Base-by-base conservation (phyloP, 2,113 vertebrate species). In the Pica pica region DNA sequence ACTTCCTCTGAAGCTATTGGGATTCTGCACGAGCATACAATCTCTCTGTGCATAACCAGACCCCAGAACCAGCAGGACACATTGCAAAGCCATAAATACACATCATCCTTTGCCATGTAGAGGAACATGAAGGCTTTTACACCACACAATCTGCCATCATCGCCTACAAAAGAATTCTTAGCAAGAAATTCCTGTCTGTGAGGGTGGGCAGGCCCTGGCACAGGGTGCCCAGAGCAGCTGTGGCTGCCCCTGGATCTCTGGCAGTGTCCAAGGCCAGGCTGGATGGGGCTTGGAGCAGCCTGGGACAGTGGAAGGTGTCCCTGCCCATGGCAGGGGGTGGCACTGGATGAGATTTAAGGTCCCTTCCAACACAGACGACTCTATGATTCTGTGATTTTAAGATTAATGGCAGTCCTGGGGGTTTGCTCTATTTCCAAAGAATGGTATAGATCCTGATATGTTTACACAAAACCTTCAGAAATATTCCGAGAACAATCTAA, bases 71-170 rank as follows among this genome's bases (percentile, higher is more conserved):
- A 50, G 39, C 41, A 30, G 4, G 6, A 11, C 16, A 60, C 28
- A 11, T 18, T 73, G 39, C 42, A 42, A 68, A 85, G 56, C 47
- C 59, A 59, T 35, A 56, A 94, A 59, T 10, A 63, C 7, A 9
- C 1, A 10, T 19, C 1, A 10, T 19, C 37, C 30, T 55, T 24
- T 44, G 28, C 41, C 60, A 42, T 0, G 0, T 0, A 57, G 31
- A 71, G 52, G 47, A 47, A 50, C 4, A 28, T 4, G 18, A 64
- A 77, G 7, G 11, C 12, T 69, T 69, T 61, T 23, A n/a, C 8
- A 74, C 4, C 37, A 52, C 20, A 20, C 20, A 23, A 68, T 33
- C 42, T 71, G 23, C 23, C 37, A 30, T 7, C 33, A 39, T 21
- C 15, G 16, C 24, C 44, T 44, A 64, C 50, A 50, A 57, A 80